Conservation (phyloP, 2,888 invertebrate species). For the Anticlea derivata region DNA sequence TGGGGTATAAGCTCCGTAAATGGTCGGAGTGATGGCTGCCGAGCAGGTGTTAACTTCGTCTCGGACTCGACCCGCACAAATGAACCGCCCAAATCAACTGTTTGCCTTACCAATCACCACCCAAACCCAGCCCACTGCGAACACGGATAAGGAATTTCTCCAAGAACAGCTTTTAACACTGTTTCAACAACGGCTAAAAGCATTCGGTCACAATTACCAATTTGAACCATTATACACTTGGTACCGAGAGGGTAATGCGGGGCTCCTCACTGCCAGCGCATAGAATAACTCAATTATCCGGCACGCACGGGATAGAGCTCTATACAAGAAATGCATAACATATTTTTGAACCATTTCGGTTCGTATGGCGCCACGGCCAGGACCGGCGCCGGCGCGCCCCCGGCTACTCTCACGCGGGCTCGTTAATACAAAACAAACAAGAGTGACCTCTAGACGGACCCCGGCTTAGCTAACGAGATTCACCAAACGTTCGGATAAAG, state of each 20-base stretch:
- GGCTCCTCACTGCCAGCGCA: constrained; percentile 27
- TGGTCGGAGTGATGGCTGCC: constrained; percentile 62
- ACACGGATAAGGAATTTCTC: constrained; percentile 56
- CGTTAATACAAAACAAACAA: constrained; percentile 83
- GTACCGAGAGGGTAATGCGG: constrained; percentile 26
- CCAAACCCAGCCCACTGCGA: constrained; percentile 50
- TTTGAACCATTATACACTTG: constrained; percentile 45
- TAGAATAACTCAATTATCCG: constrained; percentile 74
- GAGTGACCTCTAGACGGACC: constrained; percentile 78
- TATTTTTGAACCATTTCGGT: constrained; percentile 75
- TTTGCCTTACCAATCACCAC: constrained; percentile 64
- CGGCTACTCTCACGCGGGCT: constrained; percentile 67
- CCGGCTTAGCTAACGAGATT: constrained; percentile 78
- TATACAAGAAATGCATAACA: constrained; percentile 77
- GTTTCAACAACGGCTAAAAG: constrained; percentile 68
- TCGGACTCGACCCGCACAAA: constrained; percentile 60
- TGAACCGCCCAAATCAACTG: constrained; percentile 77
- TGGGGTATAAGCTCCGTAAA: constrained; percentile 55
- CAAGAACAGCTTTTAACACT: constrained; percentile 54
- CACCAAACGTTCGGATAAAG: constrained; percentile 79
- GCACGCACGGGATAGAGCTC: constrained; percentile 60
- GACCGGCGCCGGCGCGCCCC: constrained; percentile 79
- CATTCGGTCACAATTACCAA: constrained; percentile 56
- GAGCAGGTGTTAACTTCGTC: constrained; percentile 74
- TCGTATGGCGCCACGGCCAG: constrained; percentile 73